A percentile compares a stretch with the other conserved stretches of the same genome.
Evolutionary conservation across 2,797 vertebrate species (phyloP).

Genomic region (Tokudaia muenninki): DNA sequence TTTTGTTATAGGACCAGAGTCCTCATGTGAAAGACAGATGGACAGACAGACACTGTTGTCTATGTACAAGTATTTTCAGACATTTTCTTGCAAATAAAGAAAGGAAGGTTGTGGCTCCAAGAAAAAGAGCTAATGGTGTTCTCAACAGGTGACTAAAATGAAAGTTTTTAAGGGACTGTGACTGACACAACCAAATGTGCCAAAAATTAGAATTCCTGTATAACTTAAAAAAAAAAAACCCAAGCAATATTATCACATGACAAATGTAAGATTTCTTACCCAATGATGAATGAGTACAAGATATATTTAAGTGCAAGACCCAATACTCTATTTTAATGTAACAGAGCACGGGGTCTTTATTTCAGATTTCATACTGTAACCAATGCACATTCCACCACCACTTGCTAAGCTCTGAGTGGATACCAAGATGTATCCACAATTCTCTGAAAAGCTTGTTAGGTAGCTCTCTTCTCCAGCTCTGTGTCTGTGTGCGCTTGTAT

Average conservation of each 20-base stretch:
- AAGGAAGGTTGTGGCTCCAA: slow-evolving; percentile 16
- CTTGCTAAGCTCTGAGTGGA: neutral
- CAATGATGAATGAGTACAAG: neutral
- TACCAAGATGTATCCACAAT: neutral
- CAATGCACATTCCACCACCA: neutral
- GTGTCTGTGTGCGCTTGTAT: neutral
- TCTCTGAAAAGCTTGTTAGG: neutral
- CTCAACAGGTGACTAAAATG: neutral
- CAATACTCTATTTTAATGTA: neutral
- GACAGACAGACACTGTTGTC: neutral
- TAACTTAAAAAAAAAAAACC: neutral
- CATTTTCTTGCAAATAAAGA: neutral
- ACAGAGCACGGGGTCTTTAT: neutral
- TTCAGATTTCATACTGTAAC: neutral
- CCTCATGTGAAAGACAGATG: slow-evolving; percentile 33
- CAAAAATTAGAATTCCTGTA: neutral
- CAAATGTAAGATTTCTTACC: slow-evolving; percentile 2
- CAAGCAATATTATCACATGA: slow-evolving; percentile 15
- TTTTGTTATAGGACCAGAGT: neutral
- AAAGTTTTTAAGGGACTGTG: neutral
- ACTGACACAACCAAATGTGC: neutral
- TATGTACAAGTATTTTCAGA: neutral
- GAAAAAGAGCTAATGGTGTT: slow-evolving; percentile 8
- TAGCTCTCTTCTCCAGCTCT: neutral
- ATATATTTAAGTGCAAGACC: neutral